Base-by-base conservation (phyloP, 2,797 vertebrate genomes). In the Lophotriccus pileatus region DNA sequence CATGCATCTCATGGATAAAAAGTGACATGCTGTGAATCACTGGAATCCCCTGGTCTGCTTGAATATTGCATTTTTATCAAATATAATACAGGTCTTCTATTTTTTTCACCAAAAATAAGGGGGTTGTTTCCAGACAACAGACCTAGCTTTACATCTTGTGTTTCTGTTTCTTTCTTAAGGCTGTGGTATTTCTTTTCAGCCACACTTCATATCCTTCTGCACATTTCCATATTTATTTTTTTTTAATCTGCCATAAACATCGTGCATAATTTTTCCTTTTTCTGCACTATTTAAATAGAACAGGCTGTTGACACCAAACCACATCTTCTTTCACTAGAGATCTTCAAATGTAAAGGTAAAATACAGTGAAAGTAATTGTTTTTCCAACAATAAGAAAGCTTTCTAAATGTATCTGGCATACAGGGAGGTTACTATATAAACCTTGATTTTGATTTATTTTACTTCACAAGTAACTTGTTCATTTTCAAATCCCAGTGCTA, bases 291-390 rank as follows among this genome's bases (percentile, higher is more conserved):
- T 93, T 92, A 96, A 93, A 94, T 84, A 94, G 64, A 86, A 59
- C 20, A 58, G 66, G 30, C 73, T 70, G 87, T 91, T 97, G 97
- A 95, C 73, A 87, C 53, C 58, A 96, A 87, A 89, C 62, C 70
- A 89, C 32, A 82, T 63, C 21, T 72, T 72, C 91, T 96, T 95
- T 90, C 75, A 92, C 72, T 93, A 87, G 83, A 84, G 82, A 97
- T 90, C 87, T 94, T 96, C 87, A 95, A 47, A 91, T 95, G 41
- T 39, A 95, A 97, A 89, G 94, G 43, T 47, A 95, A 97, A 96
- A 96, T 36, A 73, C 87, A 93, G 70, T 44, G 53, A 91, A 78
- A 84, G 39, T 32, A 89, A 96, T 91, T 95, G 88, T 76, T 97
- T 97, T 96, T 93, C 87, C 90, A 94, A 86, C 87, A 84, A 93